Base-by-base conservation (phyloP, 2,888 invertebrate species). In the Antheraea assamensis region DNA sequence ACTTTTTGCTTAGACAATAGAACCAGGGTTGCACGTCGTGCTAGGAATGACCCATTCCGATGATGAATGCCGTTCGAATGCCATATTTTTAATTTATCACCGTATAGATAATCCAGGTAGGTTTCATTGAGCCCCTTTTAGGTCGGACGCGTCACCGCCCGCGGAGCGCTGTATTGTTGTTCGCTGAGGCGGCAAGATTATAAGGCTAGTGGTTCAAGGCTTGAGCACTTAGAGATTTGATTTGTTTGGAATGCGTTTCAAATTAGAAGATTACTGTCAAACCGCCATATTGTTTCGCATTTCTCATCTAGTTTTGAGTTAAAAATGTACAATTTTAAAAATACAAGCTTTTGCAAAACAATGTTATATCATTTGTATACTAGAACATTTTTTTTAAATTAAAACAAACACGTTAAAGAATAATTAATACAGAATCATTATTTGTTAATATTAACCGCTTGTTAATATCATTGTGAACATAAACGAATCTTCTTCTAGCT, bases 81-180 rank as follows among this genome's bases (percentile, higher is more conserved):
- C 87, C 93, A 94, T 93, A 93, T 93, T 94, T 92, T 88, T 92
- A 94, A 94, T 94, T 94, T 94, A 94, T 94, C 89, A 92, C 92
- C 83, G 87, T 83, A 87, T 89, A 90, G 90, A 91, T 92, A 89
- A 88, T 88, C 89, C 93, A 92, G 93, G 93, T 93, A 92, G 89
- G 82, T 83, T 91, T 92, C 93, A 94, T 92, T 93, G 90, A 93
- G 89, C 79, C 84, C 84, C 80, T 79, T 82, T 82, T 86, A 80
- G 80, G 74, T 76, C 78, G 77, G 70, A 77, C 81, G 82, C 84
- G 78, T 81, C 84, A 88, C 90, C 90, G 90, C 91, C 90, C 87
- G 91, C 87, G 88, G 89, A 78, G 87, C 76, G 75, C 75, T 75
- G 80, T 80, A 85, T 89, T 90, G 90, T 89, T 81, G 74, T 77